These are phyloP conservation scores for Dicrostonyx torquatus DNA, from an alignment of 2,797 vertebrate species.

Conservation along the genomic window DNA sequence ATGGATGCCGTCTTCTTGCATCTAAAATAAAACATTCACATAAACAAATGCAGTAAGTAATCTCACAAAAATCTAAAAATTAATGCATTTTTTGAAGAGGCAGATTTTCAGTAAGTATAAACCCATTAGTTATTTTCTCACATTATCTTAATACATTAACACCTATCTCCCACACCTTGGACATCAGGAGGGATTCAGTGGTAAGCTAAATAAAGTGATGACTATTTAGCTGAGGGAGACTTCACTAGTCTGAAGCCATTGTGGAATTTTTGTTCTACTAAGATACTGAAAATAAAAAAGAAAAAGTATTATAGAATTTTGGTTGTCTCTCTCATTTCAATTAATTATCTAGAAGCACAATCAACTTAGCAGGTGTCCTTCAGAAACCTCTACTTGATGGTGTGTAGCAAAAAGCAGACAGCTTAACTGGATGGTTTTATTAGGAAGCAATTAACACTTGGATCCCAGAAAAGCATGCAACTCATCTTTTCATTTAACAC, in stretches of 20 bases:
- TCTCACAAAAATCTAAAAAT: neutral
- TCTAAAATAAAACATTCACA: conserved; percentile 7
- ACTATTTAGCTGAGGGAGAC: neutral
- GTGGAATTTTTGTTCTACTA: conserved; percentile 57
- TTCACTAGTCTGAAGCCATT: conserved; percentile 58
- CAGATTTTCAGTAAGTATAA: conserved; percentile 6
- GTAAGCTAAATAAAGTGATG: conserved; percentile 14
- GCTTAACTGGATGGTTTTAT: conserved; percentile 82
- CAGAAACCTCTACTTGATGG: conserved; percentile 72
- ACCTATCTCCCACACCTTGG: neutral
- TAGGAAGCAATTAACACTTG: conserved; percentile 81
- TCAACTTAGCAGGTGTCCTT: conserved; percentile 77
- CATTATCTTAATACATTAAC: conserved; percentile 8
- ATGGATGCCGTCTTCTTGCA: conserved; percentile 3
- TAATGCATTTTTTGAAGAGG: neutral
- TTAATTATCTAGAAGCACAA: conserved; percentile 81
- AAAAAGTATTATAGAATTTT: neutral
- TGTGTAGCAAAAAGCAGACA: conserved; percentile 66
- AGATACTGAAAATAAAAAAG: conserved; percentile 60
- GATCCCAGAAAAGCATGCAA: conserved; percentile 61
- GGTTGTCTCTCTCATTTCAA: conserved; percentile 75
- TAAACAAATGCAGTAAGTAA: conserved; percentile 34
- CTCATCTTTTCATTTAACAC: conserved; percentile 49
- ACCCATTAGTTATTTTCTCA: conserved; percentile 37
- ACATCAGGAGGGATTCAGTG: neutral